A percentile compares a stretch with the other conserved stretches of the same genome.
These are phyloP conservation scores for Champsocephalus gunnari DNA, from an alignment of 2,797 vertebrate species.

Conservation along the genomic window DNA sequence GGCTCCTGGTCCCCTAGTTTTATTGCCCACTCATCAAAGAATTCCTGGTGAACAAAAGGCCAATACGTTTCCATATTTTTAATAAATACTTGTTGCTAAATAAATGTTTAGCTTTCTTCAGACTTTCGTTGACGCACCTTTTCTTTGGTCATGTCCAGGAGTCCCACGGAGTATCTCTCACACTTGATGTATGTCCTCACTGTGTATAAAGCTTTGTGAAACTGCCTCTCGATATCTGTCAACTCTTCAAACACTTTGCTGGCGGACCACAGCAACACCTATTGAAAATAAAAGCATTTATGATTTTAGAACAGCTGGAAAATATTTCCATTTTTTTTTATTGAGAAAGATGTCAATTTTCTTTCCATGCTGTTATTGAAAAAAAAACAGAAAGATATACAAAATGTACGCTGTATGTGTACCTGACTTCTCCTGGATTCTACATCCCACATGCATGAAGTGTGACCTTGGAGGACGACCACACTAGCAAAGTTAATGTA, in stretches of 20 bases:
- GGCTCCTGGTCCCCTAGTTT: constrained; percentile 92
- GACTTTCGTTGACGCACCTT: constrained; percentile 75
- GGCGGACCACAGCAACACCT: constrained; percentile 94
- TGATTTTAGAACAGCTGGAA: not conserved
- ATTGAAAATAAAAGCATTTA: constrained; percentile 16
- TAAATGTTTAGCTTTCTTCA: not conserved
- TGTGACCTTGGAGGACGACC: constrained; percentile 82
- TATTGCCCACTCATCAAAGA: constrained; percentile 93
- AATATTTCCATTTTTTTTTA: not conserved
- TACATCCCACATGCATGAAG: constrained; percentile 86
- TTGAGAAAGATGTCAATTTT: not conserved
- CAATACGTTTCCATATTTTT: not conserved
- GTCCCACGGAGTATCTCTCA: constrained; percentile 92
- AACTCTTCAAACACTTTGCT: constrained; percentile 97
- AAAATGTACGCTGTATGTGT: constrained; percentile 45
- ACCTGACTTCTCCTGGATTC: constrained; percentile 95
- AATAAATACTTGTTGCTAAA: not conserved
- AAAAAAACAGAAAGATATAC: not conserved
- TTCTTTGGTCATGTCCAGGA: constrained; percentile 97
- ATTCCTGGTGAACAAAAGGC: constrained; percentile 84
- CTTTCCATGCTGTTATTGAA: not conserved
- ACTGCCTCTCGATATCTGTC: constrained; percentile 95
- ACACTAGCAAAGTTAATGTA: constrained; percentile 88
- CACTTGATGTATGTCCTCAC: constrained; percentile 91
- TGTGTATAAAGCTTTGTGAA: constrained; percentile 96